Evolutionary conservation across 2,797 vertebrate species (phyloP).

Genomic region (Melanotaenia boesemani): DNA sequence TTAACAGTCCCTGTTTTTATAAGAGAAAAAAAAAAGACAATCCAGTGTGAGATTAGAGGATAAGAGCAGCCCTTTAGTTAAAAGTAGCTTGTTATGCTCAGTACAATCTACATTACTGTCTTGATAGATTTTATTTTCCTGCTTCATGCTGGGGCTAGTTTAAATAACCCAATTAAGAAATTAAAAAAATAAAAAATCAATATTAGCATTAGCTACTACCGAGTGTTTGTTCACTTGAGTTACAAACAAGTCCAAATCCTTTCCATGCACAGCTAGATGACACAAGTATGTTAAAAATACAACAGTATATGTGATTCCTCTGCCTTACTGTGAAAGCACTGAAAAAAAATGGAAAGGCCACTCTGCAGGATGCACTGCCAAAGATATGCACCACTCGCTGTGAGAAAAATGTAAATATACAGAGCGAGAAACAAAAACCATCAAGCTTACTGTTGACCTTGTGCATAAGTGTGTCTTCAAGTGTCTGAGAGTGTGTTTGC

Average conservation of each 20-base stretch:
- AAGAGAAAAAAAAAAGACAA: conserved; percentile 13
- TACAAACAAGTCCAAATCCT: neutral
- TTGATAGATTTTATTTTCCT: conserved; percentile 4
- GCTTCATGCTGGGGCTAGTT: conserved; percentile 7
- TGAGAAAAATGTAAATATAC: conserved; percentile 43
- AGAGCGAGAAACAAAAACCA: conserved; percentile 29
- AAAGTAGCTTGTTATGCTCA: neutral
- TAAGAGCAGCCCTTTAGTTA: conserved; percentile 4
- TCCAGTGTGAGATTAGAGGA: conserved; percentile 12
- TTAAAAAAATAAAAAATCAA: neutral
- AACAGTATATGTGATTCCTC: conserved; percentile 9
- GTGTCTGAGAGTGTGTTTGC: neutral
- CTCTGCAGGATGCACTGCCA: conserved; percentile 38
- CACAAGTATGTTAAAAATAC: conserved; percentile 16
- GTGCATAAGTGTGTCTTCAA: conserved; percentile 8
- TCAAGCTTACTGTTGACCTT: conserved; percentile 28
- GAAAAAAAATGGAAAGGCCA: conserved; percentile 41
- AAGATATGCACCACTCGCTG: conserved; percentile 36
- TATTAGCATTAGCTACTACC: neutral
- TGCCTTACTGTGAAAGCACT: conserved; percentile 1
- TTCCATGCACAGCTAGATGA: neutral
- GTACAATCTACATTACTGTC: neutral
- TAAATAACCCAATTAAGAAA: neutral
- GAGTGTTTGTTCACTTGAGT: conserved; percentile 5
- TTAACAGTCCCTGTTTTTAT: neutral